Evolutionary conservation across 2,888 invertebrate species (phyloP).

Genomic region (Lasioglossum figueresi): DNA sequence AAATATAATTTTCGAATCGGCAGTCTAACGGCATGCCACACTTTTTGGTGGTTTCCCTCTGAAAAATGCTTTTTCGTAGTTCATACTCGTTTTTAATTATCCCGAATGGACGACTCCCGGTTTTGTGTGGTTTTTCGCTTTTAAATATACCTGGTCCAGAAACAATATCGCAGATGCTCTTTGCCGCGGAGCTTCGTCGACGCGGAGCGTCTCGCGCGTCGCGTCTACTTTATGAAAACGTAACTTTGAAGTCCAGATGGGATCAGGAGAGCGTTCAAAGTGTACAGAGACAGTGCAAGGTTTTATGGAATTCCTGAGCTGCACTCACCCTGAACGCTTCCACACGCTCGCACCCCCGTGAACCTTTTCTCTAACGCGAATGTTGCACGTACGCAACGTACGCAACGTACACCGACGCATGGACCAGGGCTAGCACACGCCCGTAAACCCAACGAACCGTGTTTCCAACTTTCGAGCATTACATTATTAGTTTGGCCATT

Average conservation of each 20-base stretch:
- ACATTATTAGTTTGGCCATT: conserved; percentile 76
- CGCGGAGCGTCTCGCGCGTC: not conserved
- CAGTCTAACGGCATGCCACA: no score
- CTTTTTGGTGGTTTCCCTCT: not conserved
- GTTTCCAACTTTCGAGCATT: conserved; percentile 82
- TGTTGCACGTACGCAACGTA: conserved; percentile 31
- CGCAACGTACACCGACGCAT: conserved; percentile 26
- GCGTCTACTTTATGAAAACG: conserved; percentile 9
- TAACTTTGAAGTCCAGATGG: conserved; percentile 36
- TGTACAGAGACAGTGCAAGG: conserved; percentile 61
- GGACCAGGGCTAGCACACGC: conserved; percentile 72
- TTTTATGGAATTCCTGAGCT: conserved; percentile 78
- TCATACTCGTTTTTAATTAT: not conserved
- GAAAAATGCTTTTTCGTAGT: not conserved
- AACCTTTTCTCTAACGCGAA: conserved; percentile 43
- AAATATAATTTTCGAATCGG: not conserved
- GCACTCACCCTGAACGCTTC: conserved; percentile 82
- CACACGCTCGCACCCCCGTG: conserved; percentile 66
- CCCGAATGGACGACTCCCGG: not conserved
- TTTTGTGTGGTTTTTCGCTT: not conserved
- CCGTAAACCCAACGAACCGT: conserved; percentile 81
- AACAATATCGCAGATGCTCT: not conserved
- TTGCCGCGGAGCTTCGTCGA: not conserved
- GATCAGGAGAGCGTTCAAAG: conserved; percentile 61
- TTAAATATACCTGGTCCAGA: not conserved